Evolutionary conservation across 37 sponge, comb jelly and placozoan species (phyloP), one percentile per base, ranked within the genome.

Genomic region (Axinella damicornis): DNA sequence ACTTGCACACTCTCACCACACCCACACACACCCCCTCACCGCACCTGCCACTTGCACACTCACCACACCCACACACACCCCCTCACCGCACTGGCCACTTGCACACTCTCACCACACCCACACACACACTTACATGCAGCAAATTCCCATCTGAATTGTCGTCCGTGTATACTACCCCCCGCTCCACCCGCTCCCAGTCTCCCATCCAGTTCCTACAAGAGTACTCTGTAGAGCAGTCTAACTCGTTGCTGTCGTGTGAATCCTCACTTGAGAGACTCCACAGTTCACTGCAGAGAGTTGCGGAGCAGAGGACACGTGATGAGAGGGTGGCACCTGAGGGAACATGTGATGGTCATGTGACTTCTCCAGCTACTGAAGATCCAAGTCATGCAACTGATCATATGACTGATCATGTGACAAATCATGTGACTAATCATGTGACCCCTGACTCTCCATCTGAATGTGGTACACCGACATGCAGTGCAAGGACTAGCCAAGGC

Each of bases 301-400:
- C n/a, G 25, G 27, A 14, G 14, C n/a, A 61, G 5, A 27, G 25
- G 62, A 14, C 25, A 27, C 62, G 5, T 61, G n/a, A 46, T 14
- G 27, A 61, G n/a, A 11, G 27, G 5, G 62, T 61, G 25, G n/a
- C 62, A 61, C 14, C 62, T 61, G 62, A 14, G 27, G 62, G 27
- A 27, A 14, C 62, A 61, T 61, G 62, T 61, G 62, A 25, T 11
- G 12, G 62, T 61, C 62, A 61, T 61, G 62, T 61, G 62, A 61
- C 62, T 9, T 46, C 46, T 12, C 46, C 46, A 46, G 46, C 9
- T 46, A 9, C 46, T 46, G 46, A 46, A 46, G 46, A 46, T 4
- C 9, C 46, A 46, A 46, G 9, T 9, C 46, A 46, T 9, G 6
- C 9, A 9, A 9, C 46, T 46, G 46, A 61, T 61, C 62, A 61